phyloP scores from a whole-genome alignment of 2,113 vertebrate species.

The Seriola dumerili region DNA sequence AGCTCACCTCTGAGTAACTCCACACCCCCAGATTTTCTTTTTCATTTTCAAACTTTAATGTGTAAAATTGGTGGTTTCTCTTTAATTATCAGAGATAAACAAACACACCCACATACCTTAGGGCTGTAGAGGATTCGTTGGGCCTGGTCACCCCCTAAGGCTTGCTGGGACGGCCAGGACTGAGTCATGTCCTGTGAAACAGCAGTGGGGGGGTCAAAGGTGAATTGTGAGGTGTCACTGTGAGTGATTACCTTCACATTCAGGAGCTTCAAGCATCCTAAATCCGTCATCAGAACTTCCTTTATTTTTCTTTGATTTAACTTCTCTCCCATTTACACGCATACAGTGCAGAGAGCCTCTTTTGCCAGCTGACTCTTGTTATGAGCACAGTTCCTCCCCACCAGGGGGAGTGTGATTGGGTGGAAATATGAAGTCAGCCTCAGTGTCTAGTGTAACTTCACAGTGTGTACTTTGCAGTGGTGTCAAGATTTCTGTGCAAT shows the following conservation, averaged over 20 bases:
- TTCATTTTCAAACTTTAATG: background rate
- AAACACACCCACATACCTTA: slow-evolving; percentile 85
- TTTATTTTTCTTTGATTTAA: slow-evolving; percentile 40
- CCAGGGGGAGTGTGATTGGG: slow-evolving; percentile 51
- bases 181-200: slow-evolving; percentile 93
- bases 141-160: slow-evolving; percentile 88
- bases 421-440: slow-evolving; percentile 16
- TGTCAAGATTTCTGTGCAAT: background rate
- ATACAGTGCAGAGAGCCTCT: background rate
- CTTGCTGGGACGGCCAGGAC: slow-evolving; percentile 92
- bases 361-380: slow-evolving; percentile 26
- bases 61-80: background rate
- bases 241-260: slow-evolving; percentile 50
- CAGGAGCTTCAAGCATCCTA: slow-evolving; percentile 6
- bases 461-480: background rate
- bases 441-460: background rate
- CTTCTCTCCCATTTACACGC: background rate
- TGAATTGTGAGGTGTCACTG: slow-evolving; percentile 53
- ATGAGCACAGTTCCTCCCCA: slow-evolving; percentile 39
- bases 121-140: slow-evolving; percentile 89
- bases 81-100: slow-evolving; percentile 12
- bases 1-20: no score
- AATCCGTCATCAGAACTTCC: slow-evolving; percentile 11
- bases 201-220: slow-evolving; percentile 66
- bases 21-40: no score